These are phyloP conservation scores for Camelus bactrianus DNA, from an alignment of 2,113 vertebrate species.

Conservation along the genomic window DNA sequence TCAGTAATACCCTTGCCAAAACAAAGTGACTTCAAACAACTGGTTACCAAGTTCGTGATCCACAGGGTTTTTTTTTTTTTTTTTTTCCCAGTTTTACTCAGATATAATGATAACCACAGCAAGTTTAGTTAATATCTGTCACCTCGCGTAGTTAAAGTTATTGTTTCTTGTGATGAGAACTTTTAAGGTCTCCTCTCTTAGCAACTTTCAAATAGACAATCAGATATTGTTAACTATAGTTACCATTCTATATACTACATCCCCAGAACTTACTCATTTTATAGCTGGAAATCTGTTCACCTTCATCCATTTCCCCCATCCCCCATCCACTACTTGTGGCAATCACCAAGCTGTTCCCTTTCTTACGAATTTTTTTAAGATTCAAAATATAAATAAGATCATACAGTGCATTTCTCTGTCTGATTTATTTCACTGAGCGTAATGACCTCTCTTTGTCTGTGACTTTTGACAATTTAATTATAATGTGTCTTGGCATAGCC, in stretches of 20 bases:
- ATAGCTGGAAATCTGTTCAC: not conserved
- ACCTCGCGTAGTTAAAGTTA: not conserved
- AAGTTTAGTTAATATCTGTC: not conserved
- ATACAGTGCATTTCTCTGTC: not conserved
- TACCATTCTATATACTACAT: not conserved
- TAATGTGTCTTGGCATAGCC: not conserved
- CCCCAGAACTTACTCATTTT: not conserved
- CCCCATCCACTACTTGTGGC: not conserved
- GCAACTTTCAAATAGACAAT: not conserved
- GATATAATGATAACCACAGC: not conserved
- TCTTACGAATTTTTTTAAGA: not conserved
- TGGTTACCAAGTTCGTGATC: not conserved
- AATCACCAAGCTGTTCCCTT: not conserved
- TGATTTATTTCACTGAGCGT: not conserved
- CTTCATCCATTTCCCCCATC: not conserved
- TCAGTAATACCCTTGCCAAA: not conserved
- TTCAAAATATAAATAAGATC: not conserved
- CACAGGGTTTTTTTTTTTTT: not conserved
- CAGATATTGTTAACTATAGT: not conserved
- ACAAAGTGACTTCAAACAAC: not conserved
- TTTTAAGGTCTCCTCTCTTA: not conserved
- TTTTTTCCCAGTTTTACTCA: not conserved
- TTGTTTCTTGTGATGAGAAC: not conserved
- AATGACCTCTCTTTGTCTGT: not conserved
- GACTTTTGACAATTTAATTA: not conserved